Percentiles rank a stretch among this genome's conserved stretches.
Evolutionary conservation across 2,113 vertebrate species (phyloP).

Genomic region (Euleptes europaea): DNA sequence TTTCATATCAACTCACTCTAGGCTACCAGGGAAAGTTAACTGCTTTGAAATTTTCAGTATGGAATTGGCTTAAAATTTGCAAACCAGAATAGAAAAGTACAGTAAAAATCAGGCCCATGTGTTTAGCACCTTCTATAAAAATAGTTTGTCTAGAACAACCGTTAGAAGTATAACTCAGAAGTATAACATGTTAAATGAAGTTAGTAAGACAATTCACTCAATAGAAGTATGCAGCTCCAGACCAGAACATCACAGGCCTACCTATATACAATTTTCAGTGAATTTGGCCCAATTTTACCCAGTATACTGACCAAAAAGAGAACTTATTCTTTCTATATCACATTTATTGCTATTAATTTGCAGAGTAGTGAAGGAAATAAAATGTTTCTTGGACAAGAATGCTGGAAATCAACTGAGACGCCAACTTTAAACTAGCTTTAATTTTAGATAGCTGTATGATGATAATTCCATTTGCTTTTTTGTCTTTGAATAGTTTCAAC

Average conservation of each 20-base stretch:
- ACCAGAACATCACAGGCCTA: background rate
- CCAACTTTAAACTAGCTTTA: background rate
- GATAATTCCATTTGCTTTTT: background rate
- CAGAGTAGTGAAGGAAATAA: background rate
- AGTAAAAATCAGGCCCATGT: background rate
- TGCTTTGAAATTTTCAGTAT: background rate
- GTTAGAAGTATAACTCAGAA: background rate
- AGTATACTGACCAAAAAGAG: background rate
- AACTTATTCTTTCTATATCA: constrained; percentile 45
- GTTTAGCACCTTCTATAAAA: background rate
- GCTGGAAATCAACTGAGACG: background rate
- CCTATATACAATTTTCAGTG: background rate
- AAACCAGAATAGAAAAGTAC: background rate
- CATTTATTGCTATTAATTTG: background rate
- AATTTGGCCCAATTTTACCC: background rate
- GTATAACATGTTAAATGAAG: background rate
- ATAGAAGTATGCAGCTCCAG: background rate
- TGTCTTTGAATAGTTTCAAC: background rate
- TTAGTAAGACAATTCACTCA: background rate
- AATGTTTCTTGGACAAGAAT: background rate
- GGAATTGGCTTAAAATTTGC: background rate
- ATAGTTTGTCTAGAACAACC: background rate
- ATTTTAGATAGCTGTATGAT: background rate
- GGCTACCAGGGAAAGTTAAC: background rate
- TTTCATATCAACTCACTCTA: background rate